These are phyloP conservation scores for Ormyrus nitidulus DNA, from an alignment of 2,888 invertebrate genomes.

Conservation along the genomic window DNA sequence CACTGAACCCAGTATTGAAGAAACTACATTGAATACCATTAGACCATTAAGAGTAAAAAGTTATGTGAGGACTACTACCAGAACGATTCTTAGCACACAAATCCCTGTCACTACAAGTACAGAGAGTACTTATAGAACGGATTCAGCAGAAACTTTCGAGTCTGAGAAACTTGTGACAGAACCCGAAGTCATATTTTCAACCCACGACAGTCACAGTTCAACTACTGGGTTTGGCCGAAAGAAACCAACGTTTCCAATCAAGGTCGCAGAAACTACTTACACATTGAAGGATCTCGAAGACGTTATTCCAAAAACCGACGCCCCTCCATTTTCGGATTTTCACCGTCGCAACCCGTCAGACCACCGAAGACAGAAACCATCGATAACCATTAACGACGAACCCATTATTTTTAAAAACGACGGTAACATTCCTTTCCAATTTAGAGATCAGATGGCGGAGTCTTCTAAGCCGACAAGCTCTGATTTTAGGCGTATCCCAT, in stretches of 20 bases:
- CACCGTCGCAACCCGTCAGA: neutral
- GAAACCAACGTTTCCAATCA: conserved; percentile 3
- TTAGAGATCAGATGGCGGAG: conserved; percentile 50
- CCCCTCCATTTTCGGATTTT: neutral
- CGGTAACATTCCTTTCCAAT: conserved; percentile 36
- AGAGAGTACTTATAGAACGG: conserved; percentile 40
- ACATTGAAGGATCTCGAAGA: conserved; percentile 5
- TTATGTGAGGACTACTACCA: neutral
- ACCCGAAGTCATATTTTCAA: conserved; percentile 60
- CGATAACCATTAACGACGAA: conserved; percentile 32
- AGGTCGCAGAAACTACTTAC: conserved; percentile 16
- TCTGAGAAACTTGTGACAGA: conserved; percentile 55
- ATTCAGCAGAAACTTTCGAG: conserved; percentile 51
- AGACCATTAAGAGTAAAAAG: conserved; percentile 3
- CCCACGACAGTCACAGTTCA: conserved; percentile 38
- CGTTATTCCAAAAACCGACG: conserved; percentile 1
- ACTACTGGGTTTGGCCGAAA: conserved; percentile 17
- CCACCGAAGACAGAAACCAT: neutral
- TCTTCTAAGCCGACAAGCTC: neutral
- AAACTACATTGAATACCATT: conserved; percentile 12
- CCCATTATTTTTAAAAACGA: conserved; percentile 38
- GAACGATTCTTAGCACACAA: conserved; percentile 32
- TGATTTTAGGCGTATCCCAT: conserved; percentile 8
- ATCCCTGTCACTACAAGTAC: conserved; percentile 38
- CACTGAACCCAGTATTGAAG: conserved; percentile 20